Base-by-base conservation (phyloP, 2,113 vertebrate genomes). In the Psilopsiagon aymara region DNA sequence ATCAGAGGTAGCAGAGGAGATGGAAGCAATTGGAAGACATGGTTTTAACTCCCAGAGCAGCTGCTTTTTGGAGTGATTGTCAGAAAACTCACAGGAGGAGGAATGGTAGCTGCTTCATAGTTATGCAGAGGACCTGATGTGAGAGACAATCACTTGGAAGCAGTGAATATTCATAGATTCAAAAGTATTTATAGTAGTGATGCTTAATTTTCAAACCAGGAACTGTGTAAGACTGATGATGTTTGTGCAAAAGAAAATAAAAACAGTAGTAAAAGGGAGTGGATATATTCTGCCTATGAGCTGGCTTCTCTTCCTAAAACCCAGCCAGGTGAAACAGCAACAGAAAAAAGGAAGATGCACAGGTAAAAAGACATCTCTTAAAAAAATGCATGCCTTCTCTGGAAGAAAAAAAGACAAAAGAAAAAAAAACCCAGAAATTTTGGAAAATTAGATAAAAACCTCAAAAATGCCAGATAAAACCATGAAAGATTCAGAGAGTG, bases 81-180 rank as follows among this genome's bases (percentile, higher is more conserved):
- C 28, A 66, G 41, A 62, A 62, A 73, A 82, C 13, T 17, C 57
- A 16, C n/a, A 44, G 39, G 31, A 78, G 52, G 21, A 82, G 51
- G 51, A 59, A 19, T 0, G 75, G 17, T 20, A 15, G 19, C 18
- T 53, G 7, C 13, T 71, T 39, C 71, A 20, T 13, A 15, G 5
- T 12, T 9, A 51, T 6, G 20, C 37, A 25, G 21, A 43, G n/a
- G 52, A 49, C 14, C 24, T 24, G 33, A 16, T 25, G 27, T 1
- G 8, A 73, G 70, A 71, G 16, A 11, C 1, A 9, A 8, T 33
- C 33, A 3, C 23, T 29, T 24, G 9, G 6, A 17, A 68, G 11
- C 2, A 59, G 17, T 25, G 9, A 7, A 17, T 29, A 3, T 29
- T 51, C 13, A 7, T 21, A 2, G 5, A 24, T 8, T 17, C 4